Conservation (phyloP, 2,888 invertebrate species). For the Aspidapion aeneum region DNA sequence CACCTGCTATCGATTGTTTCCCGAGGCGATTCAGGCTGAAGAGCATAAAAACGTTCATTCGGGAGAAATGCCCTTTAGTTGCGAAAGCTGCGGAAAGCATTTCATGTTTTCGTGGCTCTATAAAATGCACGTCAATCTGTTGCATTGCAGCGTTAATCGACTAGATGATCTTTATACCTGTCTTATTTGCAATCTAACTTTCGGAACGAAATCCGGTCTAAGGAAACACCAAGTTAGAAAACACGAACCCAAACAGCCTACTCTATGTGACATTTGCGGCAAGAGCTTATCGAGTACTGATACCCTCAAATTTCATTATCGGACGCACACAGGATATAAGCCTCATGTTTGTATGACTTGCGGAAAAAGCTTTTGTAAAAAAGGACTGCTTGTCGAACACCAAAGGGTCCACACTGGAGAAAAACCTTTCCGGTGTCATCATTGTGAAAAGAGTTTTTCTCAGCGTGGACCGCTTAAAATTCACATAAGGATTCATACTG, state of each 20-base stretch:
- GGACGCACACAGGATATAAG: constrained; percentile 37
- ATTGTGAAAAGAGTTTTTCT: constrained; percentile 53
- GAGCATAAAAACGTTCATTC: constrained; percentile 42
- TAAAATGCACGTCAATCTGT: constrained; percentile 46
- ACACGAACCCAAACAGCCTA: constrained; percentile 31
- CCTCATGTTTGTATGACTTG: constrained; percentile 38
- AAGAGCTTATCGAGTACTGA: constrained; percentile 38
- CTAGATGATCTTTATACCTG: constrained; percentile 23
- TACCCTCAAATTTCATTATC: constrained; percentile 37
- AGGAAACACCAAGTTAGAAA: constrained; percentile 31
- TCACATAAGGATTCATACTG: constrained; percentile 41
- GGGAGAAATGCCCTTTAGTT: constrained; percentile 40
- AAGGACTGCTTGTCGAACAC: constrained; percentile 36
- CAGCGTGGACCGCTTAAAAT: constrained; percentile 40
- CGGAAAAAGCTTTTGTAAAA: constrained; percentile 52
- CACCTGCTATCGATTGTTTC: constrained; percentile 24
- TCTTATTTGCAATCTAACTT: constrained; percentile 27
- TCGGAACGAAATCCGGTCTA: constrained; percentile 31
- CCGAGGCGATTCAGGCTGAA: constrained; percentile 29
- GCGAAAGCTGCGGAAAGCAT: constrained; percentile 49
- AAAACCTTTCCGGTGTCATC: constrained; percentile 43
- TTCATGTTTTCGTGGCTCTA: constrained; percentile 36
- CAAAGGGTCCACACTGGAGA: constrained; percentile 41
- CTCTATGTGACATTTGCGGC: constrained; percentile 45
- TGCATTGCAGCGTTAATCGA: constrained; percentile 18